A percentile compares a stretch with the other conserved stretches of the same genome.
These are phyloP conservation scores for Silurus aristotelis DNA, from an alignment of 2,797 vertebrate species.

Conservation along the genomic window DNA sequence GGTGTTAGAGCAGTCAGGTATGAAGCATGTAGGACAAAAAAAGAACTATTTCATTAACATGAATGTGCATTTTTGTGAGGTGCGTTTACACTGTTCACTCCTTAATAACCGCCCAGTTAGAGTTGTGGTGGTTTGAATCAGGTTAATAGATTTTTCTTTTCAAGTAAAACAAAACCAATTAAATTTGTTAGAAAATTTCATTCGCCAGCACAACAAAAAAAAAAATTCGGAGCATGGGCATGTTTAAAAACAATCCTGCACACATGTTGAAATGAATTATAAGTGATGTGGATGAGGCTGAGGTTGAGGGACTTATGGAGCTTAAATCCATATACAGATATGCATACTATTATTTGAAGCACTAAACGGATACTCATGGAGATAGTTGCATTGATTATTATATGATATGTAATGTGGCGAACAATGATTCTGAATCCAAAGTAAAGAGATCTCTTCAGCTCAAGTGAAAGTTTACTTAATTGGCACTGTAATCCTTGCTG, in stretches of 20 bases:
- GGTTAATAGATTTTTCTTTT: not conserved
- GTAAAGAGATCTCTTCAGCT: constrained; percentile 58
- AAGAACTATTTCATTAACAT: not conserved
- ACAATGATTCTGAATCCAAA: constrained; percentile 63
- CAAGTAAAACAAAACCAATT: too few relatives aligned
- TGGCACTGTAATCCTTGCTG: constrained; percentile 68
- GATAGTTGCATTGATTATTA: not conserved
- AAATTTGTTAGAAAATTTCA: not conserved
- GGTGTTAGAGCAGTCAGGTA: not conserved
- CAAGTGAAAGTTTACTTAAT: constrained; percentile 71
- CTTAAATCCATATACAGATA: not conserved
- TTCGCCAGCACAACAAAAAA: not conserved
- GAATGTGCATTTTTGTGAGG: not conserved
- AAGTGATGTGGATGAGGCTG: too few relatives aligned
- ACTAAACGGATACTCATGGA: not conserved
- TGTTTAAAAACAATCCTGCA: not conserved
- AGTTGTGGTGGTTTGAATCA: not conserved
- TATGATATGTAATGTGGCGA: constrained; percentile 61
- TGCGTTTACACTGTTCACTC: not conserved
- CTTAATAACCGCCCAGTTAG: not conserved
- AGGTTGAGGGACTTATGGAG: too few relatives aligned
- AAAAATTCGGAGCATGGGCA: too few relatives aligned
- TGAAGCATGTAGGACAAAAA: not conserved
- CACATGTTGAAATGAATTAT: too few relatives aligned
- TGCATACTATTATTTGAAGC: not conserved